These are phyloP conservation scores for Atherix ibis DNA, from an alignment of 2,888 invertebrate species.

Conservation along the genomic window DNA sequence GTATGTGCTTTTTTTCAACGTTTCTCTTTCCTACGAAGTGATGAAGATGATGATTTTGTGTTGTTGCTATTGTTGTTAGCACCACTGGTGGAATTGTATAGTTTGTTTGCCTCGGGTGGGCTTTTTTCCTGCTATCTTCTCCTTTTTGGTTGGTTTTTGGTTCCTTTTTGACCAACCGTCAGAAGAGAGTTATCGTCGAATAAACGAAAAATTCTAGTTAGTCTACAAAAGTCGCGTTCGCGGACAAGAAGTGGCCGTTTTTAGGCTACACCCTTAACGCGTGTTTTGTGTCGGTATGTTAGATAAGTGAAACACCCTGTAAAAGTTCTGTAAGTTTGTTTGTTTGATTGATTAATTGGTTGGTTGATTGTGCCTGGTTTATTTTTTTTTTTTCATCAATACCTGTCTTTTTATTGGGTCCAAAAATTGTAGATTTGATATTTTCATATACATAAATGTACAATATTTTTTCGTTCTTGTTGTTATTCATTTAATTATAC, in stretches of 20 bases:
- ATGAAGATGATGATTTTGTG: background rate
- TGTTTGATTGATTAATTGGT: conserved; percentile 3
- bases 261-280: conserved; percentile 32
- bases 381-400: conserved; percentile 1
- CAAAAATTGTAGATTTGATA: no score
- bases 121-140: no score
- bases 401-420: no score
- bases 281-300: conserved; percentile 35
- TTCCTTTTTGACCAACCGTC: no score
- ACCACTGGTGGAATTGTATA: background rate
- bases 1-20: conserved; percentile 4
- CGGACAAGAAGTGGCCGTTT: conserved; percentile 34
- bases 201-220: no score
- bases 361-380: background rate
- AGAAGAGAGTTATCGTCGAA: no score
- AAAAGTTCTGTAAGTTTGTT: conserved; percentile 33
- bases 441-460: no score
- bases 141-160: no score
- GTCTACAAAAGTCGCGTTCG: conserved; percentile 35
- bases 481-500: no score
- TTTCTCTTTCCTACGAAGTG: conserved; percentile 1
- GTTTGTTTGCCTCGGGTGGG: no score
- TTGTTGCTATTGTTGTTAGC: conserved; percentile 2
- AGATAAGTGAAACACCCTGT: conserved; percentile 34
- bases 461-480: no score